A percentile compares a stretch with the other conserved stretches of the same genome.
Evolutionary conservation across 1,140 invertebrate species (phyloP).

Genomic region (Cotesia chilonis): DNA sequence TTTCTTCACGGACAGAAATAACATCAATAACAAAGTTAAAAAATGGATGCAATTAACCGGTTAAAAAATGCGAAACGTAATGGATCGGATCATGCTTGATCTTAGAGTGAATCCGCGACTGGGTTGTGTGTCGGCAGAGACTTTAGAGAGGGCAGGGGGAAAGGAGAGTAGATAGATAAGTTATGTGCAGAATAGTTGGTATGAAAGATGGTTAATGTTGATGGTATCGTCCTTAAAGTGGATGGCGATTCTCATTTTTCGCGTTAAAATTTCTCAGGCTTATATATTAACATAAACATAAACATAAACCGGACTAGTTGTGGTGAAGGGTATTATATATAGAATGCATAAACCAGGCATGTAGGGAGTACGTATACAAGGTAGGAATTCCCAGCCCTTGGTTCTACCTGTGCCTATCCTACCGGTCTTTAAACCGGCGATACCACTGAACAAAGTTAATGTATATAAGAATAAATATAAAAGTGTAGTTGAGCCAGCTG

Average conservation of each 20-base stretch:
- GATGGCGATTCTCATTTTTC: conserved; percentile 9
- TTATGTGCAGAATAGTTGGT: conserved; percentile 1
- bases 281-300: neutral
- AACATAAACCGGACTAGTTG: no score
- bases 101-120: no score
- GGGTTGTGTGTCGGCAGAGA: no score
- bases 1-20: no score
- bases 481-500: no score
- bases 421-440: conserved; percentile 26
- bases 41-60: conserved; percentile 15
- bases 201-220: conserved; percentile 7
- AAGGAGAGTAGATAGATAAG: neutral
- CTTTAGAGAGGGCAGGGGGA: no score
- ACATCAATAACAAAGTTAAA: no score
- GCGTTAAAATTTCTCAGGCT: neutral
- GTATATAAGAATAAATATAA: neutral
- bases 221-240: conserved; percentile 20
- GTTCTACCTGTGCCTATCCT: neutral
- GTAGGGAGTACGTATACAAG: neutral
- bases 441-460: neutral
- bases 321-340: no score
- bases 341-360: no score
- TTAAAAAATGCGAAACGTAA: neutral
- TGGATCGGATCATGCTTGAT: no score
- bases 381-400: neutral